A percentile compares a stretch with the other conserved stretches of the same genome.
Conservation (phyloP, 2,113 vertebrate genomes). For the Vidua macroura region DNA sequence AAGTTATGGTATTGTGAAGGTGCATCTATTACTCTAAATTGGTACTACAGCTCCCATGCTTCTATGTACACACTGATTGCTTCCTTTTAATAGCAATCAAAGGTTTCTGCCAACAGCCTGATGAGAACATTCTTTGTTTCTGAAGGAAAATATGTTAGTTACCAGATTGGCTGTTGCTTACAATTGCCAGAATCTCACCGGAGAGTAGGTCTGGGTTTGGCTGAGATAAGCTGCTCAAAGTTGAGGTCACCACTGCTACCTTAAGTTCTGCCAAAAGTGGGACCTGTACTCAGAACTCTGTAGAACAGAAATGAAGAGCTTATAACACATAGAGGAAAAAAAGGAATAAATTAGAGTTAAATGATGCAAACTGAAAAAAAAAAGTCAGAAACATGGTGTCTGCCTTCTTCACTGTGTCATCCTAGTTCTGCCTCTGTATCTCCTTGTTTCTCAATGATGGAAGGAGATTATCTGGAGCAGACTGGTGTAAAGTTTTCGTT, state of each 20-base stretch:
- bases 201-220: not conserved
- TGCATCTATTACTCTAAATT: slow-evolving; percentile 2
- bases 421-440: not conserved
- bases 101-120: not conserved
- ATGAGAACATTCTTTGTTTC: not conserved
- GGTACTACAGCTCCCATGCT: not conserved
- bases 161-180: not conserved
- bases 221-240: not conserved
- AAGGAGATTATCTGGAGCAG: not conserved
- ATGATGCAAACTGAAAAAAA: not conserved
- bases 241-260: not conserved
- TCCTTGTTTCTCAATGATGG: not conserved
- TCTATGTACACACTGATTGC: not conserved
- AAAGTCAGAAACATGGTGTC: not conserved
- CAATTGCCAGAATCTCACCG: not conserved
- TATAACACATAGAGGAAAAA: not conserved
- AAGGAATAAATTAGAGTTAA: not conserved
- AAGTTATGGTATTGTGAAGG: not conserved
- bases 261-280: not conserved
- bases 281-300: not conserved
- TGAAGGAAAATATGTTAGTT: not conserved
- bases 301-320: not conserved
- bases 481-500: not conserved
- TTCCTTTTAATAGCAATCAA: slow-evolving; percentile 18
- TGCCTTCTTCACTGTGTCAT: not conserved